Conservation (phyloP, 2,888 invertebrate species). For the Caenorhabditis sp. region DNA sequence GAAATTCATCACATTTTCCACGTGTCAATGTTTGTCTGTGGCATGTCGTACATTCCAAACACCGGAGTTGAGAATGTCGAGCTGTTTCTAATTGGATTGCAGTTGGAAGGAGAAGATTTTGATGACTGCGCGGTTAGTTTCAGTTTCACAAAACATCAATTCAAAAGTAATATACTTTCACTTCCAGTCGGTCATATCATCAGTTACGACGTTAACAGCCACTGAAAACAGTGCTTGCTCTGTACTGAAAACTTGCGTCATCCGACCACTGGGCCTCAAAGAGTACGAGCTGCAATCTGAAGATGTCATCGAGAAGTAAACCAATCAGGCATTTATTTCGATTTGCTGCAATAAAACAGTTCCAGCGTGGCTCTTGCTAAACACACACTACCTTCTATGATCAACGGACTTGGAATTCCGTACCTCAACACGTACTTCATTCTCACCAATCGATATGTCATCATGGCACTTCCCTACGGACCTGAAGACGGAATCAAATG, state of each 20-base stretch:
- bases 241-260: constrained; percentile 57
- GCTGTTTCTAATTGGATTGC: constrained; percentile 72
- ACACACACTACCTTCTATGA: constrained; percentile 57
- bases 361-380: constrained; percentile 48
- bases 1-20: constrained; percentile 64
- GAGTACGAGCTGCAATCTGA: constrained; percentile 60
- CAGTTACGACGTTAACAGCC: constrained; percentile 44
- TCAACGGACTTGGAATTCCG: constrained; percentile 62
- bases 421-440: constrained; percentile 73
- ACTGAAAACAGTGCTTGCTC: constrained; percentile 43
- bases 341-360: neutral
- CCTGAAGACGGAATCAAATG: constrained; percentile 74
- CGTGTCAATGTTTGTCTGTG: constrained; percentile 67
- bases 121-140: constrained; percentile 62
- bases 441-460: constrained; percentile 67
- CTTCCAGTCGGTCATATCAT: constrained; percentile 57
- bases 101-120: constrained; percentile 63
- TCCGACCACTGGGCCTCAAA: constrained; percentile 56
- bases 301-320: constrained; percentile 54
- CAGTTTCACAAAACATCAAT: too few relatives aligned
- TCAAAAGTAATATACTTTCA: neutral
- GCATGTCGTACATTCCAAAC: constrained; percentile 69
- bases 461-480: constrained; percentile 76
- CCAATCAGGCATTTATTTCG: neutral
- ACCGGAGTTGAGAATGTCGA: constrained; percentile 64